phyloP scores from a whole-genome alignment of 2,113 vertebrate species.

The Otolemur garnettii region DNA sequence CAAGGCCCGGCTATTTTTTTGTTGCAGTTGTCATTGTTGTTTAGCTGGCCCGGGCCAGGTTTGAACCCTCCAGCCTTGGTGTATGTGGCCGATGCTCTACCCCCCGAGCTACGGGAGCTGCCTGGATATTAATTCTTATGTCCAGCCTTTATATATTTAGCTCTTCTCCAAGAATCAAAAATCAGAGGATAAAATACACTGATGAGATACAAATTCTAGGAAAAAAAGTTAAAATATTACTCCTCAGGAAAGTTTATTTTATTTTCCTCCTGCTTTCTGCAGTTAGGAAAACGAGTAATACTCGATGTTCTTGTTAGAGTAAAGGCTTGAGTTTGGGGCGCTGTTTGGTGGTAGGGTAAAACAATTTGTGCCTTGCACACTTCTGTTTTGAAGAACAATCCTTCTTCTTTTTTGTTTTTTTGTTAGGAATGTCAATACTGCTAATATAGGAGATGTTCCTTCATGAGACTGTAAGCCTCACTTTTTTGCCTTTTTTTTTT shows the following conservation, averaged over 20 bases:
- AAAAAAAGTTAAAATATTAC: slow-evolving; percentile 15
- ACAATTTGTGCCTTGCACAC: background rate
- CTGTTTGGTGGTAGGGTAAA: background rate
- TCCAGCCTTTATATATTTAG: background rate
- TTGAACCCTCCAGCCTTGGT: no score
- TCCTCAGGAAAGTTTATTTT: background rate
- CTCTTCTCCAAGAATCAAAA: slow-evolving; percentile 9
- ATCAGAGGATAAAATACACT: slow-evolving; percentile 10
- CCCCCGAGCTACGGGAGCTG: no score
- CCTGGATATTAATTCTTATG: no score
- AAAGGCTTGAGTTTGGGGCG: background rate
- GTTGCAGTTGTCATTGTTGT: no score
- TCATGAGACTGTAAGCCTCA: background rate
- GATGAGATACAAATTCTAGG: slow-evolving; percentile 1
- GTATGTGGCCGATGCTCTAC: no score
- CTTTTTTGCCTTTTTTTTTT: background rate
- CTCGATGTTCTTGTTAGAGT: rapidly evolving
- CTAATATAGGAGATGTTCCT: no score
- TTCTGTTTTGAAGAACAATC: slow-evolving; percentile 6
- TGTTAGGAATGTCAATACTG: background rate
- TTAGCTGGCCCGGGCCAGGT: no score
- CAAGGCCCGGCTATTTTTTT: no score
- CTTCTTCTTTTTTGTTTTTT: background rate
- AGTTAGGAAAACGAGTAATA: background rate
- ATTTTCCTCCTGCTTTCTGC: background rate